Conservation (phyloP, 2,113 vertebrate genomes). For the Archocentrus centrarchus region DNA sequence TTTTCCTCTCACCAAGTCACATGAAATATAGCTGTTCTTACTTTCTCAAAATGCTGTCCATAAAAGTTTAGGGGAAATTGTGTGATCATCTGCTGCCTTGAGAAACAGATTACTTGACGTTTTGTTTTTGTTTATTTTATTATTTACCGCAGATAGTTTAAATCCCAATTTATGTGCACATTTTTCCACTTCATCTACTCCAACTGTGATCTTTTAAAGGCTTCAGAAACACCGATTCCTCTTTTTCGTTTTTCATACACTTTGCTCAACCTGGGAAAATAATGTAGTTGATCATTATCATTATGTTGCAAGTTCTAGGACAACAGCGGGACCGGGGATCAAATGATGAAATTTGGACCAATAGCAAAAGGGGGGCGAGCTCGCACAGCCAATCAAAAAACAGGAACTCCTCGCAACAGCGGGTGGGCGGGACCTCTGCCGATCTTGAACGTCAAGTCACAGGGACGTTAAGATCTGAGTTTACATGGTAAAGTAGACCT, state of each 20-base stretch:
- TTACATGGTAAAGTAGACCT: background rate
- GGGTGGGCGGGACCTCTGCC: constrained; percentile 11
- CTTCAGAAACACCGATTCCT: background rate
- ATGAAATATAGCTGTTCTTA: background rate
- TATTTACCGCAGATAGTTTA: background rate
- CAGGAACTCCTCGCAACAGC: accelerated
- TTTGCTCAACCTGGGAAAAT: background rate
- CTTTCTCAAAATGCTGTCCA: background rate
- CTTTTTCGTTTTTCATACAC: background rate
- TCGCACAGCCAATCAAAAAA: constrained; percentile 60
- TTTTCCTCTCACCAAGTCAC: background rate
- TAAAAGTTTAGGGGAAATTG: background rate
- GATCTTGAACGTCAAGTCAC: constrained; percentile 25
- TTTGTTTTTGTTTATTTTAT: background rate
- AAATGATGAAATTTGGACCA: constrained; percentile 53
- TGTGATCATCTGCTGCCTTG: background rate
- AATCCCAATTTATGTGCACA: background rate
- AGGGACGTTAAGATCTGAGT: background rate
- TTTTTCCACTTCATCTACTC: background rate
- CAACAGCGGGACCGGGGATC: background rate
- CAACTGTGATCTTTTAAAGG: background rate
- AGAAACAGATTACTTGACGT: background rate
- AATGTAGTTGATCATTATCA: background rate
- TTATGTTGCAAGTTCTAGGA: background rate
- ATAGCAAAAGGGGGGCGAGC: constrained; percentile 40